Evolutionary conservation across 1,140 invertebrate genomes (phyloP).

Genomic region (Cyphomyrmex costatus): DNA sequence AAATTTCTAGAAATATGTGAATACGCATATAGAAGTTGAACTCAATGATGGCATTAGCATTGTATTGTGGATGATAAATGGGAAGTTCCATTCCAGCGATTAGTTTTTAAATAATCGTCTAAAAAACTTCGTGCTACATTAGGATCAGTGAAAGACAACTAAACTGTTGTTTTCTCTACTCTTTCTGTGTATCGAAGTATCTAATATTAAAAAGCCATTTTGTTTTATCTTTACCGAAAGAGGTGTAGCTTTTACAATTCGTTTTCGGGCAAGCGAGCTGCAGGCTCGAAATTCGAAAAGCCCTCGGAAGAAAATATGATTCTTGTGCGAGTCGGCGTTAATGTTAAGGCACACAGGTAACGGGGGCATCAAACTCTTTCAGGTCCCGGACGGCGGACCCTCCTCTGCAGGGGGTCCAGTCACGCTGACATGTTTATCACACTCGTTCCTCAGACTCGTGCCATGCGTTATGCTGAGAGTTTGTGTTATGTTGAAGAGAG

Average conservation of each 20-base stretch:
- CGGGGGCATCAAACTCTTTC: constrained; percentile 74
- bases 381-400: constrained; percentile 66
- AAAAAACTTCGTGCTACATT: too few species aligned
- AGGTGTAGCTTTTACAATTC: background rate
- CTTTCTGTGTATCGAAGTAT: background rate
- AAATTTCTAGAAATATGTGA: too few species aligned
- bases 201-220: background rate
- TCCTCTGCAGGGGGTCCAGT: constrained; percentile 76
- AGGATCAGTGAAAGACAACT: too few species aligned
- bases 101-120: too few species aligned
- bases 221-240: background rate
- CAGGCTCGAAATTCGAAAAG: background rate
- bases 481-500: constrained; percentile 59
- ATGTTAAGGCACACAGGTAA: constrained; percentile 65
- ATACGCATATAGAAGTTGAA: too few species aligned
- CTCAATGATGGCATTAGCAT: too few species aligned
- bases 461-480: constrained; percentile 75
- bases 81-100: too few species aligned
- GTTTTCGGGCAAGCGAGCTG: background rate
- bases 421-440: constrained; percentile 79
- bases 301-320: background rate
- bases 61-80: too few species aligned
- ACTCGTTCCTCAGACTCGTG: constrained; percentile 74
- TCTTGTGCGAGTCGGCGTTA: constrained; percentile 17
- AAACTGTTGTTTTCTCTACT: too few species aligned